Percentiles rank a stretch among this genome's conserved stretches.
Conservation (phyloP, 2,113 vertebrate genomes). For the Prionailurus viverrinus region DNA sequence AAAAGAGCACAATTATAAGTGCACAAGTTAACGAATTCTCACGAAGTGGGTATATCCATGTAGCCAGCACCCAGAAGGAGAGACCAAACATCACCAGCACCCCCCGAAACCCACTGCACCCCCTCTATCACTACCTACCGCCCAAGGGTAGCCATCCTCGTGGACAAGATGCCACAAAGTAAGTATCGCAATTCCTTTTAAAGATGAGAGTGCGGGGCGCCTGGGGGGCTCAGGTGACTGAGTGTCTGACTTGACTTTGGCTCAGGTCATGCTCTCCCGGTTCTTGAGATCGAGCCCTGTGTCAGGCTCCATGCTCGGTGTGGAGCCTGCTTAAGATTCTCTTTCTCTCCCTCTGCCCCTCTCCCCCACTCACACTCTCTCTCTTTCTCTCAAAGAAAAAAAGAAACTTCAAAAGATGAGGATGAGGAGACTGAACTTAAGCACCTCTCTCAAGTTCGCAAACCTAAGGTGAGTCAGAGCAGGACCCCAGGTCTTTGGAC, state of each 20-base stretch:
- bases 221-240: too few relatives aligned
- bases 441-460: background rate
- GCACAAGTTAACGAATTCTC: background rate
- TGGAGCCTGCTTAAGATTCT: too few relatives aligned
- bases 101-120: fast-evolving
- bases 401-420: too few relatives aligned
- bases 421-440: background rate
- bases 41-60: background rate
- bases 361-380: too few relatives aligned
- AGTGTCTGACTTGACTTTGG: too few relatives aligned
- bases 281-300: too few relatives aligned
- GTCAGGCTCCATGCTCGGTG: too few relatives aligned
- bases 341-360: too few relatives aligned
- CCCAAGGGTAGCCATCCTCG: background rate
- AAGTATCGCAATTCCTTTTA: background rate
- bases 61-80: background rate
- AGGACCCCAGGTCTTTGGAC: background rate
- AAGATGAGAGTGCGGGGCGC: background rate
- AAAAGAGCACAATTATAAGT: background rate
- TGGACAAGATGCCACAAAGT: background rate
- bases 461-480: background rate
- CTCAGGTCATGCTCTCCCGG: too few relatives aligned
- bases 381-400: too few relatives aligned
- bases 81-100: background rate
- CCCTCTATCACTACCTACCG: background rate